Conservation (phyloP, 2,888 invertebrate genomes). For the Pterostichus niger region DNA sequence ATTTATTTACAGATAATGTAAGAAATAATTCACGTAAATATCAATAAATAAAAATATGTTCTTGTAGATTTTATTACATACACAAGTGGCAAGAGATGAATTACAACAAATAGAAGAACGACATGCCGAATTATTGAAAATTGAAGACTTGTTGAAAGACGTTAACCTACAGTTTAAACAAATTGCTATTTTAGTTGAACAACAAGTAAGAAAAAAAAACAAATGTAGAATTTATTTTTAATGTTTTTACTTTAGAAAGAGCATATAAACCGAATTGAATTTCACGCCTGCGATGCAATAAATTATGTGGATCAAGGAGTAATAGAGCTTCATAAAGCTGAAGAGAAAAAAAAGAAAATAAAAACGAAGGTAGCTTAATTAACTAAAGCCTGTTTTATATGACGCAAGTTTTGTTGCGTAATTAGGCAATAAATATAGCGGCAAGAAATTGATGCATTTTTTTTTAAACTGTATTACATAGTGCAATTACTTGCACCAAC, state of each 20-base stretch:
- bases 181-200: conserved; percentile 89
- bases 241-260: conserved; percentile 80
- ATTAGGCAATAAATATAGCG: no score
- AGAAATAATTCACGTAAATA: neutral
- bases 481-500: no score
- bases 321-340: conserved; percentile 78
- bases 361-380: conserved; percentile 79
- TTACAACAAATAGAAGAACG: conserved; percentile 90
- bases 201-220: conserved; percentile 79
- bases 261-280: conserved; percentile 83
- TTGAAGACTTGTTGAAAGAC: conserved; percentile 89
- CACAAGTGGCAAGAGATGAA: conserved; percentile 85
- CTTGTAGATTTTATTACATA: conserved; percentile 87
- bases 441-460: no score
- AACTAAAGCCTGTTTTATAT: no score
- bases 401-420: no score
- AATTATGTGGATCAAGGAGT: conserved; percentile 81
- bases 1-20: conserved; percentile 79
- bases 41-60: neutral
- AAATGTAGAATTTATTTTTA: conserved; percentile 20
- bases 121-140: conserved; percentile 89
- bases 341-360: conserved; percentile 77
- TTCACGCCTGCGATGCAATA: conserved; percentile 82
- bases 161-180: conserved; percentile 91
- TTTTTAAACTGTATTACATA: no score